Evolutionary conservation across 2,797 vertebrate species (phyloP).

Genomic region (Masticophis lateralis): DNA sequence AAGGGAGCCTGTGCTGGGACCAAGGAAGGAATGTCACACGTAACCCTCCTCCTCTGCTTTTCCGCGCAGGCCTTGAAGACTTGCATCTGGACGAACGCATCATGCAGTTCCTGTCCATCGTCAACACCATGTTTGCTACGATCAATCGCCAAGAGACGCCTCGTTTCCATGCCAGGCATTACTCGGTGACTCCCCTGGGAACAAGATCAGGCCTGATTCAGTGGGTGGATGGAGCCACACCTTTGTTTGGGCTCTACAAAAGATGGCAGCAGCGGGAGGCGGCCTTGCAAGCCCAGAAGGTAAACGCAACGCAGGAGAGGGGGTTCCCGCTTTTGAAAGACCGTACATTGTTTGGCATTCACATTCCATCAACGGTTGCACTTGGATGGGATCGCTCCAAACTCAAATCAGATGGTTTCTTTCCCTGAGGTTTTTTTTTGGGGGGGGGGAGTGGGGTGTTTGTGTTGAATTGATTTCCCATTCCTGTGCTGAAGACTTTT

Average conservation of each 20-base stretch:
- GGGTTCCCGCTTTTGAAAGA: neutral
- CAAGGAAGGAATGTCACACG: neutral
- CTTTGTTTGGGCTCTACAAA: slow-evolving; percentile 96
- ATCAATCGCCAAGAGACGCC: slow-evolving; percentile 96
- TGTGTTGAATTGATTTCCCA: too few species aligned
- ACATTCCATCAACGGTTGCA: neutral
- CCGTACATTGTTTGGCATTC: neutral
- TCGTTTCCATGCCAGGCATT: slow-evolving; percentile 91
- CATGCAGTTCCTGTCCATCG: slow-evolving; percentile 98
- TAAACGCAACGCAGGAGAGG: slow-evolving; percentile 31
- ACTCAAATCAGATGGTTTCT: too few species aligned
- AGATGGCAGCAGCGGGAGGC: slow-evolving; percentile 97
- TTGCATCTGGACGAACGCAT: slow-evolving; percentile 96
- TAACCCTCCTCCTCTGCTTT: neutral
- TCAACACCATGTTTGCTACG: slow-evolving; percentile 99
- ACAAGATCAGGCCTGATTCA: slow-evolving; percentile 95
- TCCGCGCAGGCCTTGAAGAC: slow-evolving; percentile 86
- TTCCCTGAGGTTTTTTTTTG: too few species aligned
- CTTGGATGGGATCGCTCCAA: too few species aligned
- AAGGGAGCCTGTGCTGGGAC: neutral
- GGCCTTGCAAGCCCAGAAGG: slow-evolving; percentile 92
- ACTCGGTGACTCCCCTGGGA: slow-evolving; percentile 94
- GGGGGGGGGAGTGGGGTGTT: too few species aligned
- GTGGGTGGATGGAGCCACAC: slow-evolving; percentile 97
- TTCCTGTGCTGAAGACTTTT: too few species aligned